Conservation (phyloP, 2,797 vertebrate genomes). For the Hozukius guyotensis region DNA sequence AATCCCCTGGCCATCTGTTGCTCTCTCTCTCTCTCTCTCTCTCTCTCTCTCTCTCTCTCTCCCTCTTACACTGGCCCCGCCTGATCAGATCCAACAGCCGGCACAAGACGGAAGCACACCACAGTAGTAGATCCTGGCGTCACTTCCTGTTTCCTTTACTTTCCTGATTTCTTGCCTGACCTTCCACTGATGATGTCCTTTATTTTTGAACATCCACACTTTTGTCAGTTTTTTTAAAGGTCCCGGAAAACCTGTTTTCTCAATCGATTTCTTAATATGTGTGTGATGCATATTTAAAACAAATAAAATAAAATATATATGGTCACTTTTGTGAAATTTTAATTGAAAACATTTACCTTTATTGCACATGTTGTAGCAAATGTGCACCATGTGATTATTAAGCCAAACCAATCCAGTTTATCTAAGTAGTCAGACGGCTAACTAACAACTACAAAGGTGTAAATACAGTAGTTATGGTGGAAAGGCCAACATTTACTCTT, state of each 20-base stretch:
- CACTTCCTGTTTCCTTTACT: slow-evolving; percentile 57
- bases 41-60: background rate
- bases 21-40: slow-evolving; percentile 36
- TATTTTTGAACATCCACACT: background rate
- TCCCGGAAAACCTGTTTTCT: too few species aligned
- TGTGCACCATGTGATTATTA: background rate
- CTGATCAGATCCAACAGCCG: slow-evolving; percentile 37
- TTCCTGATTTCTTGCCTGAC: slow-evolving; percentile 13
- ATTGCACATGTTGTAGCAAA: background rate
- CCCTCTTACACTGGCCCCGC: slow-evolving; percentile 3
- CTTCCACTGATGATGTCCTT: background rate
- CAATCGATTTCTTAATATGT: too few species aligned
- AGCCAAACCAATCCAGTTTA: background rate
- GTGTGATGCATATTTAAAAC: background rate
- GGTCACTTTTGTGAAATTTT: background rate
- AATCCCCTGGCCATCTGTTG: slow-evolving; percentile 85
- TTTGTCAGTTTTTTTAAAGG: background rate
- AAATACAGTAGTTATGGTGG: background rate
- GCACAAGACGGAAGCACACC: slow-evolving; percentile 36
- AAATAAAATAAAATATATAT: background rate
- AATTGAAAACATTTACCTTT: background rate
- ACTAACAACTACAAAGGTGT: background rate
- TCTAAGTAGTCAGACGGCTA: background rate
- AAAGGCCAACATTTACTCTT: background rate
- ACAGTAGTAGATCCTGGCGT: slow-evolving; percentile 2